These are phyloP conservation scores for Holacanthella duospinosa DNA, from an alignment of 2,888 invertebrate species.

Conservation along the genomic window DNA sequence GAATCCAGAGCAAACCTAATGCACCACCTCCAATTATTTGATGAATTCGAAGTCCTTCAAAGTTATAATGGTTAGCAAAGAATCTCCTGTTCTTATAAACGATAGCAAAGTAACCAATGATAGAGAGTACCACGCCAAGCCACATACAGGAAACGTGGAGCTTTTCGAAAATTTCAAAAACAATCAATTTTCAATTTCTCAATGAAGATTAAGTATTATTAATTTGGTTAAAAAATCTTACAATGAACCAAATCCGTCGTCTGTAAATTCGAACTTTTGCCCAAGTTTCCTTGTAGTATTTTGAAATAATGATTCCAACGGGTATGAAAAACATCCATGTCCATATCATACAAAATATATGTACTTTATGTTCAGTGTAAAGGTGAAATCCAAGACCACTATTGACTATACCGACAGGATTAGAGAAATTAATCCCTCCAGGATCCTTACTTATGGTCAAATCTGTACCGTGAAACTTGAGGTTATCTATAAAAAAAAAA, in stretches of 20 bases:
- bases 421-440: not conserved
- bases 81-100: not conserved
- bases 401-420: not conserved
- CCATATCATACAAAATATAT: not conserved
- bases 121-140: not conserved
- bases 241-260: conserved; percentile 5
- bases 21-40: not conserved
- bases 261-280: not conserved
- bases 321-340: conserved; percentile 4
- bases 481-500: no score
- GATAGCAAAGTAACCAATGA: not conserved
- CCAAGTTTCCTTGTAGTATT: conserved; percentile 7
- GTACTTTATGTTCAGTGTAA: not conserved
- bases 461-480: not conserved
- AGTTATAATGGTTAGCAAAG: not conserved
- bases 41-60: not conserved
- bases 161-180: not conserved
- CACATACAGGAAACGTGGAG: not conserved
- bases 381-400: not conserved
- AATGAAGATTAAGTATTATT: not conserved
- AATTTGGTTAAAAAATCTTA: not conserved
- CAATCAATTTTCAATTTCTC: not conserved
- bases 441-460: no score
- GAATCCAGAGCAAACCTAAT: not conserved
- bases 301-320: not conserved